These are phyloP conservation scores for Lytechinus pictus DNA, from an alignment of 35 echinoderm and acorn worm genomes.

Conservation along the genomic window DNA sequence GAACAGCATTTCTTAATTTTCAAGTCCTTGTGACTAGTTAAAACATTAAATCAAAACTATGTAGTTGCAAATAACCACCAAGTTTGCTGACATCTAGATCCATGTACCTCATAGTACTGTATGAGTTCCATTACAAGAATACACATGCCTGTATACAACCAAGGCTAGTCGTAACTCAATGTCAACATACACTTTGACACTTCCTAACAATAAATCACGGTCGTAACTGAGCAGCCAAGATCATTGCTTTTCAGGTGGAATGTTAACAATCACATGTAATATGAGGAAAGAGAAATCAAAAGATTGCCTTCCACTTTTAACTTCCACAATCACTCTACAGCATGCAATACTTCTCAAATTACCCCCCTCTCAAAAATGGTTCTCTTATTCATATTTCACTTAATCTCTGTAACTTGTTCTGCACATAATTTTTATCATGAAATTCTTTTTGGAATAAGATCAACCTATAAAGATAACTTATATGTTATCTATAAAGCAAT, in stretches of 20 bases:
- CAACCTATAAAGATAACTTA: too few species aligned
- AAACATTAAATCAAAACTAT: too few species aligned
- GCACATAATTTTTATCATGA: too few species aligned
- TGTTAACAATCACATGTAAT: constrained; percentile 33
- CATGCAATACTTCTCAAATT: neutral
- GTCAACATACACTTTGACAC: constrained; percentile 3
- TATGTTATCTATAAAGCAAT: too few species aligned
- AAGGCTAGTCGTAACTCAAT: neutral
- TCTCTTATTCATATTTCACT: neutral
- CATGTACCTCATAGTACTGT: neutral
- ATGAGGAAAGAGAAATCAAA: neutral
- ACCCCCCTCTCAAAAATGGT: neutral
- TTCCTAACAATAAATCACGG: constrained; percentile 13
- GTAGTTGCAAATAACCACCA: too few species aligned
- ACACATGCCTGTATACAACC: neutral
- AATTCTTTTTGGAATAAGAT: too few species aligned
- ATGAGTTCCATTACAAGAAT: neutral
- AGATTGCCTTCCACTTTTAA: neutral
- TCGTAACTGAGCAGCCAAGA: constrained; percentile 16
- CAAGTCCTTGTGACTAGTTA: too few species aligned
- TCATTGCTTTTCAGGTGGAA: neutral
- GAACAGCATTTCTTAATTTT: too few species aligned
- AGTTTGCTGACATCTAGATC: too few species aligned
- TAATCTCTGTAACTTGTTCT: too few species aligned
- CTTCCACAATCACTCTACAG: neutral